Evolutionary conservation across 2,113 vertebrate genomes (phyloP).

Genomic region (Microtus montanus): DNA sequence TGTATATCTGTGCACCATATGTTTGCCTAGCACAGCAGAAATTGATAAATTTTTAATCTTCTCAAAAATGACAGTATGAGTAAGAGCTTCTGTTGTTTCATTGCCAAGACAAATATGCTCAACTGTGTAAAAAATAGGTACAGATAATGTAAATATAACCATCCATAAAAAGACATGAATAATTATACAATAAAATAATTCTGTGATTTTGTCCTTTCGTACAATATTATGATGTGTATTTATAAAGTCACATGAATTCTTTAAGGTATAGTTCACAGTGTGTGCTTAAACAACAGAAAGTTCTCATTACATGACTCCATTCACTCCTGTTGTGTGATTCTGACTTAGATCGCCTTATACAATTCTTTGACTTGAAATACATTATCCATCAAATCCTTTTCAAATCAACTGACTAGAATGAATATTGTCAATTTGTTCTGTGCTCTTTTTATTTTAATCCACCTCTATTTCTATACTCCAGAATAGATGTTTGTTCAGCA

Average conservation of each 20-base stretch:
- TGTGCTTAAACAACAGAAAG: background rate
- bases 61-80: background rate
- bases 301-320: background rate
- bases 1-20: background rate
- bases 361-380: slow-evolving; percentile 46
- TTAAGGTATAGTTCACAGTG: background rate
- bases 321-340: background rate
- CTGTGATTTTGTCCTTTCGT: background rate
- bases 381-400: slow-evolving; percentile 65
- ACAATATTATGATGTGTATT: background rate
- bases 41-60: background rate
- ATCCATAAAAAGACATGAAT: background rate
- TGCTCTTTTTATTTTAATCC: slow-evolving; percentile 60
- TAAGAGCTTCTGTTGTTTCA: background rate
- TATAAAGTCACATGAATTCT: background rate
- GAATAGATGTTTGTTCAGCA: slow-evolving; percentile 64
- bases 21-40: background rate
- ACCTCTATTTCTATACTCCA: slow-evolving; percentile 58
- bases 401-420: slow-evolving; percentile 52
- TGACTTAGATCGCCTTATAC: background rate
- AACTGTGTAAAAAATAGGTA: background rate
- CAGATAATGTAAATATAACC: background rate
- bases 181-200: background rate
- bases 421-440: slow-evolving; percentile 63
- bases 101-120: background rate